Percentiles rank a stretch among this genome's conserved stretches.
Evolutionary conservation across 2,113 vertebrate species (phyloP).

Genomic region (Pagrus major): DNA sequence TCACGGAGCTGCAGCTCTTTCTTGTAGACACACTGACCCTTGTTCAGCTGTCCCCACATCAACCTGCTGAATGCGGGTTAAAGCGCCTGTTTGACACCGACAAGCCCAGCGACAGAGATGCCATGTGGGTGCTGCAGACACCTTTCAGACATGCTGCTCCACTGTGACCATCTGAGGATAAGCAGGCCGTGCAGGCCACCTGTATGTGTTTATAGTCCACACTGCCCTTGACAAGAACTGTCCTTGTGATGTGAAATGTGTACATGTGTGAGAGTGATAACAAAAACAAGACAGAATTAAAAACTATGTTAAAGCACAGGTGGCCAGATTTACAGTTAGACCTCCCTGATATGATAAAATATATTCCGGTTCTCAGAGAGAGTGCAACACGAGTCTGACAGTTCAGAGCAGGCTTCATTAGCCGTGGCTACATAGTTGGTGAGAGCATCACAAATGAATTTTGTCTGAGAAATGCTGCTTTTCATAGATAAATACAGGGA

Average conservation of each 20-base stretch:
- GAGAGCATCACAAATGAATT: conserved; percentile 2
- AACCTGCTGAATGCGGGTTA: conserved; percentile 51
- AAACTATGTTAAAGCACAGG: conserved; percentile 52
- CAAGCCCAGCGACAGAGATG: not conserved
- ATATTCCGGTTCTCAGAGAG: conserved; percentile 40
- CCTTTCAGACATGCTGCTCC: conserved; percentile 35
- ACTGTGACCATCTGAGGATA: conserved; percentile 37
- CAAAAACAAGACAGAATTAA: not conserved
- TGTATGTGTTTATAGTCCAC: conserved; percentile 71
- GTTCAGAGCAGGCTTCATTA: conserved; percentile 14
- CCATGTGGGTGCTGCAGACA: conserved; percentile 43
- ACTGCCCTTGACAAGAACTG: conserved; percentile 64
- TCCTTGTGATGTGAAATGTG: conserved; percentile 66
- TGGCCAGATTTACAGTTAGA: conserved; percentile 67
- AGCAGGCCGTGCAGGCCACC: conserved; percentile 56
- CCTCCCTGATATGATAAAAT: conserved; percentile 63
- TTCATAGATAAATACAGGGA: conserved; percentile 4
- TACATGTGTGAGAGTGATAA: conserved; percentile 48
- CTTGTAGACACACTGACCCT: conserved; percentile 15
- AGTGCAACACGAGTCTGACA: conserved; percentile 1
- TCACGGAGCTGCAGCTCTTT: conserved; percentile 5
- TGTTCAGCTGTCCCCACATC: conserved; percentile 44
- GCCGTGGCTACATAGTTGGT: not conserved
- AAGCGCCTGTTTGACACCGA: conserved; percentile 38
- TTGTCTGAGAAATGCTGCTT: conserved; percentile 12